Base-by-base conservation (phyloP, 2,113 vertebrate species). In the Ictidomys tridecemlineatus region DNA sequence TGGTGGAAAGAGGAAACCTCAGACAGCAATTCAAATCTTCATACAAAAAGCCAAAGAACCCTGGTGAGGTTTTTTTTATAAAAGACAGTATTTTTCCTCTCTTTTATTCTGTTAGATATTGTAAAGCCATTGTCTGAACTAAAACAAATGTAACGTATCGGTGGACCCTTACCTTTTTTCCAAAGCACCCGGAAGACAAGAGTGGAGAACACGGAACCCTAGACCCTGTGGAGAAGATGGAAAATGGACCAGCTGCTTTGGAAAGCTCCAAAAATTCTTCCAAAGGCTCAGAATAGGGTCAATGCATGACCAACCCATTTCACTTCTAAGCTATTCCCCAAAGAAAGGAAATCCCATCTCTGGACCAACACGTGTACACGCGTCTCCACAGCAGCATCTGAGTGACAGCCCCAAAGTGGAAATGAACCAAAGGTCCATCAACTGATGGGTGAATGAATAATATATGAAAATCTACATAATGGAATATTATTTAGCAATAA, bases 321-420 rank as follows among this genome's bases (percentile, higher is more conserved):
- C 5, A 42, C 56, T 61, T 48, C 74, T n/a, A 70, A 48, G 34
- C 53, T 76, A 34, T 3, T n/a, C 18, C 34, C 26, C 34, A 48
- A 42, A 79, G 73, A 37, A 84, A 51, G 34, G 37, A 72, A 87
- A 69, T 51, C 67, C 10, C 12, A 78, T 5, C 0, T 78, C 63
- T 16, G 5, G 39, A 63, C 4, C 39, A 53, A n/a, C 70, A 16
- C 0, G 0, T 28, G 20, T 5, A 14, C 45, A 18, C 45, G 28
- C 22, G 4, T 3, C 16, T 45, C 45, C 72, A 32, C n/a, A 45
- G 39, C 26, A 58, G 56, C 30, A 22, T 86, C 51, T 61, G 32
- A 34, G 74, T 28, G 58, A 39, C 2, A 51, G 48, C 11, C 20
- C 26, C 18, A 67, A 82, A 82, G 22, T 16, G 28, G 20, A 89